These are phyloP conservation scores for Chrysodeixis includens DNA, from an alignment of 2,888 invertebrate genomes.

Conservation along the genomic window DNA sequence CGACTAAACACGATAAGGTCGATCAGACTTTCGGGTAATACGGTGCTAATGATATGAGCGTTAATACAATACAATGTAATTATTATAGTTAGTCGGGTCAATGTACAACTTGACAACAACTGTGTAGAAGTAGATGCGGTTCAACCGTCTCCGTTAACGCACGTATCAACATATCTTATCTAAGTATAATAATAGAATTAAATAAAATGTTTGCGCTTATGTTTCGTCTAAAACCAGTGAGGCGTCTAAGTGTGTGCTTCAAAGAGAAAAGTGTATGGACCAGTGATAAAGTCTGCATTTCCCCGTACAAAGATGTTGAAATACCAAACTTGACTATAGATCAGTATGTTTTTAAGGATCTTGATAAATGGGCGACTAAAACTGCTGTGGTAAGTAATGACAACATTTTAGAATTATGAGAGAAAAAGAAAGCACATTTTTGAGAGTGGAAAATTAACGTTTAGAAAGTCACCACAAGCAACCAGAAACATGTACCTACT, in stretches of 20 bases:
- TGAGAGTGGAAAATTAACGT: too few species aligned
- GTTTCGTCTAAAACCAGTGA: slow-evolving; percentile 36
- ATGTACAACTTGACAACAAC: background rate
- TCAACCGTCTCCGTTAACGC: background rate
- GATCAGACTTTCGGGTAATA: background rate
- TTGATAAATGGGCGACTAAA: slow-evolving; percentile 90
- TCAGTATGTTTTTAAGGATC: slow-evolving; percentile 88
- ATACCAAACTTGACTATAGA: slow-evolving; percentile 86
- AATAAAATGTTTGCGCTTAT: slow-evolving; percentile 43
- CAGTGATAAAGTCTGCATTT: slow-evolving; percentile 71
- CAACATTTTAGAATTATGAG: too few species aligned
- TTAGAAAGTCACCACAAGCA: too few species aligned
- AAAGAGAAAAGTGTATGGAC: slow-evolving; percentile 68
- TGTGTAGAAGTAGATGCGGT: background rate
- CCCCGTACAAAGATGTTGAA: slow-evolving; percentile 80
- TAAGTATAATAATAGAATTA: background rate
- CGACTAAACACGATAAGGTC: background rate
- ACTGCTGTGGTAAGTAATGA: slow-evolving; percentile 81
- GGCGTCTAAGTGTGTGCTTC: slow-evolving; percentile 42
- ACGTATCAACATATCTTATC: background rate
- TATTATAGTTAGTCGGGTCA: background rate
- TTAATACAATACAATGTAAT: background rate
- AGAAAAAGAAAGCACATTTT: too few species aligned
- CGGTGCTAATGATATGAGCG: background rate
- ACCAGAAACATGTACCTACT: too few species aligned